phyloP scores from a whole-genome alignment of 2,888 invertebrate genomes.

The Saturnia pavonia region DNA sequence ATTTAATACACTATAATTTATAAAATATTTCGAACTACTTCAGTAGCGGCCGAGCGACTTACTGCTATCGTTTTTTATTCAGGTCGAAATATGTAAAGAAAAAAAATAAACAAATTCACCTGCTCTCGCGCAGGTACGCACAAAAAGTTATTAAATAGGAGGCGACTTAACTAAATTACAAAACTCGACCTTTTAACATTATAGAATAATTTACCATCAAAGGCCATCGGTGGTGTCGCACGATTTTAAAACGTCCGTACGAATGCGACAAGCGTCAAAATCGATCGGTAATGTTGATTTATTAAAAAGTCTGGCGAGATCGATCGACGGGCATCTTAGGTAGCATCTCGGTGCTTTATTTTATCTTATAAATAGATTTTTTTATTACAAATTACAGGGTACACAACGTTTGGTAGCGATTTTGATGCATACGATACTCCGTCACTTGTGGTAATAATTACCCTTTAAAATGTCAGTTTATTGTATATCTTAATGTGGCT shows the following conservation, averaged over 20 bases:
- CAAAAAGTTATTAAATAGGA: slow-evolving; percentile 80
- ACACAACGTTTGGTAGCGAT: slow-evolving; percentile 79
- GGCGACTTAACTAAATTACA: slow-evolving; percentile 80
- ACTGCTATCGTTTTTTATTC: slow-evolving; percentile 25
- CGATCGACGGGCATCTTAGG: slow-evolving; percentile 77
- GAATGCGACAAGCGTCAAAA: slow-evolving; percentile 75
- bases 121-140: slow-evolving; percentile 58
- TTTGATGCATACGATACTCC: slow-evolving; percentile 60
- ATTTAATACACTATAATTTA: slow-evolving; percentile 77
- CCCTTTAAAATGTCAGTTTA: slow-evolving; percentile 38
- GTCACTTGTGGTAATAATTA: slow-evolving; percentile 57
- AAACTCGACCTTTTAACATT: slow-evolving; percentile 77
- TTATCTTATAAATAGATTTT: slow-evolving; percentile 81
- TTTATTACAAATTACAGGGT: slow-evolving; percentile 81
- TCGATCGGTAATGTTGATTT: slow-evolving; percentile 63
- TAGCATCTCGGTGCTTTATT: slow-evolving; percentile 76
- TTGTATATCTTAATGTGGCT: too few relatives aligned
- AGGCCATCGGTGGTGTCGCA: slow-evolving; percentile 39
- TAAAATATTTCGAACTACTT: slow-evolving; percentile 70
- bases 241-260: slow-evolving; percentile 67
- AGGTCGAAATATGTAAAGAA: slow-evolving; percentile 47
- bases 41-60: slow-evolving; percentile 67
- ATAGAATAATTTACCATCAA: slow-evolving; percentile 75
- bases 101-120: slow-evolving; percentile 68
- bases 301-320: slow-evolving; percentile 70